phyloP scores from a whole-genome alignment of 2,113 vertebrate genomes.

The Tringa solitaria region DNA sequence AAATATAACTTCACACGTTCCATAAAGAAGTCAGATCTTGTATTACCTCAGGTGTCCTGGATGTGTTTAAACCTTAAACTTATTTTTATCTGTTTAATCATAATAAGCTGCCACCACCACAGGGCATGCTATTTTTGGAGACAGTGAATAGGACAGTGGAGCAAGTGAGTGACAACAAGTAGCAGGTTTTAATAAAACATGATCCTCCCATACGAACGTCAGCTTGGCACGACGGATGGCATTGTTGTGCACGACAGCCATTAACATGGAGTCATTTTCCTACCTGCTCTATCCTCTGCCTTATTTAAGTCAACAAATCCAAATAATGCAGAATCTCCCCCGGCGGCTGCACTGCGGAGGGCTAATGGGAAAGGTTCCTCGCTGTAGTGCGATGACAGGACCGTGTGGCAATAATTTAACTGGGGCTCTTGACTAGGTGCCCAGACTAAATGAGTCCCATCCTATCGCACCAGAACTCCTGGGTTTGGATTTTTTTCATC shows the following conservation, averaged over 20 bases:
- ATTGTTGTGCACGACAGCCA: constrained; percentile 25
- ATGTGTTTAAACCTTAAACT: constrained; percentile 67
- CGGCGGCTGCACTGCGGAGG: fast-evolving
- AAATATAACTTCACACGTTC: constrained; percentile 69
- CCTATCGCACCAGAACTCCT: background rate
- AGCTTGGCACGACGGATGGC: background rate
- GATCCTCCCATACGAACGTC: constrained; percentile 48
- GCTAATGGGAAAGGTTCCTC: background rate
- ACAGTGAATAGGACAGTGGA: constrained; percentile 45
- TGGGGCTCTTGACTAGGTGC: constrained; percentile 15
- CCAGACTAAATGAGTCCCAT: constrained; percentile 29
- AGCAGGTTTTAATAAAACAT: constrained; percentile 75
- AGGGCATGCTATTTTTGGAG: constrained; percentile 76
- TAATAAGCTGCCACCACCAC: constrained; percentile 65
- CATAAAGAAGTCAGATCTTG: constrained; percentile 64
- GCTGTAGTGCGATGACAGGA: background rate
- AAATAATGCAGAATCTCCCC: background rate
- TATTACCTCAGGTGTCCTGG: constrained; percentile 69
- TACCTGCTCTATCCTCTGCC: constrained; percentile 49
- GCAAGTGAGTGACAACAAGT: constrained; percentile 70
- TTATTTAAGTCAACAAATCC: constrained; percentile 32
- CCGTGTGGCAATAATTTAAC: background rate
- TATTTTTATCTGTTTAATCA: constrained; percentile 80
- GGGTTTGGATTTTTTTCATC: background rate
- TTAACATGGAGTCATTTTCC: constrained; percentile 48